Conservation (phyloP, 2,113 vertebrate genomes). For the Porphyrio hochstetteri region DNA sequence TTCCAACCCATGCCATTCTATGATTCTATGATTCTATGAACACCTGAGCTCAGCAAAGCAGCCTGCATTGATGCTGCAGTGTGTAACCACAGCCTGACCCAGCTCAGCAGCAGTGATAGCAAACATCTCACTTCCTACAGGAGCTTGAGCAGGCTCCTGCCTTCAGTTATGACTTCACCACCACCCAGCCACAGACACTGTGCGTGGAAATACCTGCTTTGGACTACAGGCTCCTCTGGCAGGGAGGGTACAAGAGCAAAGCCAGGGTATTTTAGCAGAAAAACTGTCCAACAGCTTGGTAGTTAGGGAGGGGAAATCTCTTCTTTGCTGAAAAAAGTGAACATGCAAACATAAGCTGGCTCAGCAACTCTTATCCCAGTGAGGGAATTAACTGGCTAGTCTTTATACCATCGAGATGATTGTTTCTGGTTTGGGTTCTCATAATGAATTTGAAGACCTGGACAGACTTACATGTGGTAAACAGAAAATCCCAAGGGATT, state of each 20-base stretch:
- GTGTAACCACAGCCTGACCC: neutral
- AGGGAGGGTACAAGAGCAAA: neutral
- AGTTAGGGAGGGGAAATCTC: neutral
- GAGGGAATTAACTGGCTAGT: neutral
- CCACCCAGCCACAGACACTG: neutral
- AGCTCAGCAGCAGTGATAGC: accelerated
- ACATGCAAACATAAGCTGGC: neutral
- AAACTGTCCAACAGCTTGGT: neutral
- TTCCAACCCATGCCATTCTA: too few relatives aligned
- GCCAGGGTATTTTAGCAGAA: neutral
- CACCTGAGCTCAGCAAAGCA: neutral
- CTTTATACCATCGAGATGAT: neutral
- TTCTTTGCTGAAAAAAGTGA: neutral
- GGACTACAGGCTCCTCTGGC: neutral
- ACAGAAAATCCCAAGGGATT: neutral
- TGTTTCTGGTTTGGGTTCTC: neutral
- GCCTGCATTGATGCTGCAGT: accelerated
- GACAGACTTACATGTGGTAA: neutral
- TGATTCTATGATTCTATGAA: too few relatives aligned
- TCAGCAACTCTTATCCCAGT: neutral
- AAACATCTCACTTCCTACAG: neutral
- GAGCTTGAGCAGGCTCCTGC: neutral
- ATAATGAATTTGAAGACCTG: neutral
- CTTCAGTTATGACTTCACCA: neutral
- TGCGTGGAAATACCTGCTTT: neutral